These are phyloP conservation scores for Eristalis intricaria DNA, from an alignment of 2,888 invertebrate genomes.

Conservation along the genomic window DNA sequence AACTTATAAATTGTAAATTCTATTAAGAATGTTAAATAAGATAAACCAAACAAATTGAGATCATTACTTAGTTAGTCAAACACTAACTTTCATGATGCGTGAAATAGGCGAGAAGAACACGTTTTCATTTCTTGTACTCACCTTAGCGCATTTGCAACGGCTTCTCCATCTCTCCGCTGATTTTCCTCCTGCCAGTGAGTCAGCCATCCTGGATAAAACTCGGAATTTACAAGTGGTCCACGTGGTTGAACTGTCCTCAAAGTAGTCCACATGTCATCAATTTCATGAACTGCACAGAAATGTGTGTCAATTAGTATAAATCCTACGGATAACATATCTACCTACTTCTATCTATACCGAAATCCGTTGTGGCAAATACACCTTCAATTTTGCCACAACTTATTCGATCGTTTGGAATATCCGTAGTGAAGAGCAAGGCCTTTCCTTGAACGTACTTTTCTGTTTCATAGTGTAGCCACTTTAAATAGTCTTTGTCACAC, in stretches of 20 bases:
- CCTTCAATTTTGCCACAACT: slow-evolving; percentile 87
- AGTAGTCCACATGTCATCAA: slow-evolving; percentile 80
- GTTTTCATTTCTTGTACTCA: slow-evolving; percentile 27
- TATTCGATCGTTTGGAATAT: slow-evolving; percentile 84
- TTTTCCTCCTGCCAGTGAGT: slow-evolving; percentile 91
- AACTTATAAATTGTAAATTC: neutral
- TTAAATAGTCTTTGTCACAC: slow-evolving; percentile 87
- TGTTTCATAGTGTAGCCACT: slow-evolving; percentile 86
- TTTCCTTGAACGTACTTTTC: slow-evolving; percentile 76
- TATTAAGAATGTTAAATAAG: too few relatives aligned
- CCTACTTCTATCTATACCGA: slow-evolving; percentile 83
- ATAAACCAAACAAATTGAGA: too few relatives aligned
- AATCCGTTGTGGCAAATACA: slow-evolving; percentile 90
- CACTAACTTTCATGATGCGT: too few relatives aligned
- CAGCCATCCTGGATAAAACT: slow-evolving; percentile 96
- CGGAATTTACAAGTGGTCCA: slow-evolving; percentile 94
- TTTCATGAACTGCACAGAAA: slow-evolving; percentile 75
- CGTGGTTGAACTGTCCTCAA: slow-evolving; percentile 83
- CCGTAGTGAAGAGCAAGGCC: slow-evolving; percentile 90
- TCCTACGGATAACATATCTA: slow-evolving; percentile 1
- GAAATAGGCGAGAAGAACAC: too few relatives aligned
- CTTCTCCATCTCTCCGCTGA: slow-evolving; percentile 82
- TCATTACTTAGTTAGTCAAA: too few relatives aligned
- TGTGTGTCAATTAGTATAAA: neutral
- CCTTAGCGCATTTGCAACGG: slow-evolving; percentile 83